A percentile compares a stretch with the other conserved stretches of the same genome.
Conservation (phyloP, 2,888 invertebrate species). For the Xestia c-nigrum region DNA sequence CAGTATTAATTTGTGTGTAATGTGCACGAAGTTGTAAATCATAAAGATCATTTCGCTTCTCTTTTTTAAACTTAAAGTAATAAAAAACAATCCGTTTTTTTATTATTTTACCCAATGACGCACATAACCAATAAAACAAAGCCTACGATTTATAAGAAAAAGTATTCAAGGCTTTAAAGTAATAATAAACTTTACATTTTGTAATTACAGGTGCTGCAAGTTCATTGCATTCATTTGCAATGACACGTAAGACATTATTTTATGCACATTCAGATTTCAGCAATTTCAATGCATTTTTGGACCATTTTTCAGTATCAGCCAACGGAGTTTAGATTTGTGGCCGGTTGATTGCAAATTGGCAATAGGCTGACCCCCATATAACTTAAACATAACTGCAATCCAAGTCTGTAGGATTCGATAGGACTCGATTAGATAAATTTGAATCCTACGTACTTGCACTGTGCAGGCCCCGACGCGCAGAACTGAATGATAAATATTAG, state of each 20-base stretch:
- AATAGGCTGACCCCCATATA: neutral
- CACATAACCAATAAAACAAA: slow-evolving; percentile 25
- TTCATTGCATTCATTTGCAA: slow-evolving; percentile 29
- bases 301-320: neutral
- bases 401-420: too few relatives aligned
- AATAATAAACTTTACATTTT: slow-evolving; percentile 29
- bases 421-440: too few relatives aligned
- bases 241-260: slow-evolving; percentile 14
- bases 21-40: neutral
- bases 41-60: neutral
- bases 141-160: slow-evolving; percentile 20
- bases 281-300: neutral
- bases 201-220: slow-evolving; percentile 22
- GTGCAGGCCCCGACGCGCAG: too few relatives aligned
- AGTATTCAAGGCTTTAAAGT: slow-evolving; percentile 19
- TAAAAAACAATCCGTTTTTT: slow-evolving; percentile 6
- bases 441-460: too few relatives aligned
- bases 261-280: neutral
- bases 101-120: slow-evolving; percentile 9
- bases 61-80: neutral
- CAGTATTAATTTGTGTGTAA: neutral
- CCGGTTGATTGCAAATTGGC: neutral
- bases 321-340: neutral
- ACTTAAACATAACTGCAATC: neutral
- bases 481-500: neutral